A percentile compares a stretch with the other conserved stretches of the same genome.
Evolutionary conservation across 2,797 vertebrate genomes (phyloP).

Genomic region (Spondyliosoma cantharus): DNA sequence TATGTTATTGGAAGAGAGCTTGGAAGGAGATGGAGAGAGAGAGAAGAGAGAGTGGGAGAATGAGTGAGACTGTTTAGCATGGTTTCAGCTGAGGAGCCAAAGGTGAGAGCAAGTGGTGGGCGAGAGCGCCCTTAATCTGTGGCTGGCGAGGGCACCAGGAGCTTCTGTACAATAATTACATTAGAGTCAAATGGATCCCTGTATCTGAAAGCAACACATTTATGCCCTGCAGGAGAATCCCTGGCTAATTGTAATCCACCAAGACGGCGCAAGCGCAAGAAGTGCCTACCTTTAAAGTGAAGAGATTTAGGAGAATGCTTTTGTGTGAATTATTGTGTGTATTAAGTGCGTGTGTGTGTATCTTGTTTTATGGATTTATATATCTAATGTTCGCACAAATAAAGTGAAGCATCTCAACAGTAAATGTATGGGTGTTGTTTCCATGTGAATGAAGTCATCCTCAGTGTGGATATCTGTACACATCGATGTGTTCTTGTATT

Average conservation of each 20-base stretch:
- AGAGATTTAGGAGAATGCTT: conserved; percentile 77
- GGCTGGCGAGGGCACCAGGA: conserved; percentile 84
- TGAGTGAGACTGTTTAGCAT: conserved; percentile 76
- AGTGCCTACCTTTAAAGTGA: conserved; percentile 83
- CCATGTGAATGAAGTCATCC: conserved; percentile 40
- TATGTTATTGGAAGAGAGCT: conserved; percentile 73
- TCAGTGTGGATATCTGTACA: conserved; percentile 52
- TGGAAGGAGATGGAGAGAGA: conserved; percentile 61
- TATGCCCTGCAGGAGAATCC: conserved; percentile 88
- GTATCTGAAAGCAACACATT: conserved; percentile 91
- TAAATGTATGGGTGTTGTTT: conserved; percentile 55
- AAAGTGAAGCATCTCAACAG: conserved; percentile 24
- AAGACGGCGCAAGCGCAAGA: conserved; percentile 80
- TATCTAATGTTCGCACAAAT: conserved; percentile 57
- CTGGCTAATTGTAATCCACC: conserved; percentile 88
- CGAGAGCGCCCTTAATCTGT: conserved; percentile 86
- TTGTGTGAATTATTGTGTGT: conserved; percentile 70
- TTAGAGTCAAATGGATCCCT: conserved; percentile 88
- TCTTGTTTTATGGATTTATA: conserved; percentile 50
- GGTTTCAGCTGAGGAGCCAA: conserved; percentile 84
- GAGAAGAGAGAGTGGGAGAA: conserved; percentile 50
- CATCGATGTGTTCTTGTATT: conserved; percentile 57
- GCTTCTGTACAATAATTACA: conserved; percentile 86
- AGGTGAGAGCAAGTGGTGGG: conserved; percentile 87
- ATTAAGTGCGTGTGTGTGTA: conserved; percentile 51